Evolutionary conservation across 2,888 invertebrate genomes (phyloP).

Genomic region (Drosophila mayaguana): DNA sequence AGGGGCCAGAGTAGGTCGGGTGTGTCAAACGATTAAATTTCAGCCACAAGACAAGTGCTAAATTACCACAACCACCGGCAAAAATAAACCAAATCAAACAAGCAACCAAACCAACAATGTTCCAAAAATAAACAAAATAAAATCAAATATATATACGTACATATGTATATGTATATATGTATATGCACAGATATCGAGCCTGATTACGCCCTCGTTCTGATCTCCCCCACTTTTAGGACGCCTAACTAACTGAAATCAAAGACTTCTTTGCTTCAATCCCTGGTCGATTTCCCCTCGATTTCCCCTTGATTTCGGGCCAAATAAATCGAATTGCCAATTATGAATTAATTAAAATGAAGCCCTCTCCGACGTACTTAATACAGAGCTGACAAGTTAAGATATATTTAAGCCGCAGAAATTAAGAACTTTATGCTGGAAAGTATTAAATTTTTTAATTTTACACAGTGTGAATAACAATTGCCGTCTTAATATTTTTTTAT

Average conservation of each 20-base stretch:
- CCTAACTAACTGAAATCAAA: slow-evolving; percentile 36
- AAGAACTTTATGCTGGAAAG: neutral
- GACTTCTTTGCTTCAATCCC: slow-evolving; percentile 48
- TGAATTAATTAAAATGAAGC: slow-evolving; percentile 10
- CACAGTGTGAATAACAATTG: neutral
- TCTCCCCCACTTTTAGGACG: slow-evolving; percentile 1
- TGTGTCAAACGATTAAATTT: slow-evolving; percentile 63
- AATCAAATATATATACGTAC: neutral
- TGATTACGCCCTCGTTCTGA: neutral
- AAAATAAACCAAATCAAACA: slow-evolving; percentile 53
- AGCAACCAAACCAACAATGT: slow-evolving; percentile 21
- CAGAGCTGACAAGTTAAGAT: neutral
- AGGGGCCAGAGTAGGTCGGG: neutral
- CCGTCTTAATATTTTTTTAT: no score
- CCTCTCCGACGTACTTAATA: neutral
- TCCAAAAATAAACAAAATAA: slow-evolving; percentile 9
- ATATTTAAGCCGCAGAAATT: neutral
- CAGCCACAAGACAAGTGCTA: slow-evolving; percentile 70
- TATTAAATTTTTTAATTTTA: neutral
- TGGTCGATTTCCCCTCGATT: slow-evolving; percentile 72
- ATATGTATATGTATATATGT: neutral
- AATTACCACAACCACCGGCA: slow-evolving; percentile 54
- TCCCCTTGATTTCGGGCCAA: slow-evolving; percentile 74
- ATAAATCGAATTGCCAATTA: slow-evolving; percentile 13
- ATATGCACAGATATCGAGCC: neutral